Conservation (phyloP, 2,113 vertebrate genomes). For the Dinomys branickii region DNA sequence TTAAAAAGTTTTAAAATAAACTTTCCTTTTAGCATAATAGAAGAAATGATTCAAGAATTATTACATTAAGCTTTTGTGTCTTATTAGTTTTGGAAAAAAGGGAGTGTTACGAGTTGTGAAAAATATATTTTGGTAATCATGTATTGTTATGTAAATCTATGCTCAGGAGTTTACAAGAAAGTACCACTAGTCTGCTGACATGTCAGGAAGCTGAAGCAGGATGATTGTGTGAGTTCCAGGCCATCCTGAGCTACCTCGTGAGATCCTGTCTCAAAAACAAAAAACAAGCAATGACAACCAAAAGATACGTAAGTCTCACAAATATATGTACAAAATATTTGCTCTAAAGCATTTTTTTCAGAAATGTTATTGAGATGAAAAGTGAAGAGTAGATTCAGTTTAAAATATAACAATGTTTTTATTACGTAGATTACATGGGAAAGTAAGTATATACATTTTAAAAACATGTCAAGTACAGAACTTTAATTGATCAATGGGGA, state of each 20-base stretch:
- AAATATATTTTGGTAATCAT: background rate
- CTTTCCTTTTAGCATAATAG: background rate
- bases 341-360: background rate
- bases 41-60: background rate
- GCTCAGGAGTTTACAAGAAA: background rate
- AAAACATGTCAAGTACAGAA: constrained; percentile 53
- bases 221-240: background rate
- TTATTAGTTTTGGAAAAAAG: background rate
- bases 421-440: constrained; percentile 62
- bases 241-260: background rate
- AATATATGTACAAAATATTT: constrained; percentile 51
- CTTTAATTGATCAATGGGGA: constrained; percentile 66
- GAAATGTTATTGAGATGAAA: background rate
- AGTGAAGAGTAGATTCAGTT: constrained; percentile 22
- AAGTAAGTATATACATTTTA: constrained; percentile 53
- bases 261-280: background rate
- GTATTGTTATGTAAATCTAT: background rate
- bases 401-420: constrained; percentile 34
- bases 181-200: background rate
- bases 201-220: background rate
- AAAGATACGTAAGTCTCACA: background rate
- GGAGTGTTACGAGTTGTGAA: background rate
- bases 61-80: background rate
- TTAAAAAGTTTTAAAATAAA: background rate
- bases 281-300: background rate